Conservation (phyloP, 2,888 invertebrate genomes). For the Morpho deidamia region DNA sequence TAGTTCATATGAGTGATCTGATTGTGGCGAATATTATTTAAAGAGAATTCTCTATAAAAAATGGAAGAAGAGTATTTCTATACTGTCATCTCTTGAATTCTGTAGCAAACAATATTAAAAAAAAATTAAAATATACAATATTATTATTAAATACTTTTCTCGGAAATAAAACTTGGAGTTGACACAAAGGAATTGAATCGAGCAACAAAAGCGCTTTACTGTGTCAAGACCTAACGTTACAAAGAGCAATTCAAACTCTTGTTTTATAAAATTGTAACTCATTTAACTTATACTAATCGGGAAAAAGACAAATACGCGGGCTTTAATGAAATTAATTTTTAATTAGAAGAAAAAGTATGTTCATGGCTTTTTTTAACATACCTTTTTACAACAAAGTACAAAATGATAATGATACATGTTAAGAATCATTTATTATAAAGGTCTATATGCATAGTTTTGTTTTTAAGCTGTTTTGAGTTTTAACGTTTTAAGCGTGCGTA, state of each 20-base stretch:
- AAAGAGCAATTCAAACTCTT: constrained; percentile 18
- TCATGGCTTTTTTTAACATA: neutral
- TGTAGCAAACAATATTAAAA: neutral
- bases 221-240: constrained; percentile 22
- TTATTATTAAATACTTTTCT: constrained; percentile 3
- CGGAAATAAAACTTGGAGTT: constrained; percentile 11
- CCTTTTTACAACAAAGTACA: neutral
- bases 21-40: too few relatives aligned
- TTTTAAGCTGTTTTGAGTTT: neutral
- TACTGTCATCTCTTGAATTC: too few relatives aligned
- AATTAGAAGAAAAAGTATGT: neutral
- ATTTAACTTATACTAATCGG: constrained; percentile 23
- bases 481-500: neutral
- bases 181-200: constrained; percentile 18
- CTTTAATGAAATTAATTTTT: constrained; percentile 6
- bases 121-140: neutral
- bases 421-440: too few relatives aligned
- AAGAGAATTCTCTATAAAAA: too few relatives aligned
- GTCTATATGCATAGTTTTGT: too few relatives aligned
- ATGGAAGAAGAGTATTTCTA: too few relatives aligned
- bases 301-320: constrained; percentile 11
- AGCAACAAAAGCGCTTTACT: constrained; percentile 19
- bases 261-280: constrained; percentile 24
- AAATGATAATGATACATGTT: too few relatives aligned
- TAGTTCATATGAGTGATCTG: too few relatives aligned